phyloP scores from a whole-genome alignment of 2,113 vertebrate species.

The Saguinus midas region DNA sequence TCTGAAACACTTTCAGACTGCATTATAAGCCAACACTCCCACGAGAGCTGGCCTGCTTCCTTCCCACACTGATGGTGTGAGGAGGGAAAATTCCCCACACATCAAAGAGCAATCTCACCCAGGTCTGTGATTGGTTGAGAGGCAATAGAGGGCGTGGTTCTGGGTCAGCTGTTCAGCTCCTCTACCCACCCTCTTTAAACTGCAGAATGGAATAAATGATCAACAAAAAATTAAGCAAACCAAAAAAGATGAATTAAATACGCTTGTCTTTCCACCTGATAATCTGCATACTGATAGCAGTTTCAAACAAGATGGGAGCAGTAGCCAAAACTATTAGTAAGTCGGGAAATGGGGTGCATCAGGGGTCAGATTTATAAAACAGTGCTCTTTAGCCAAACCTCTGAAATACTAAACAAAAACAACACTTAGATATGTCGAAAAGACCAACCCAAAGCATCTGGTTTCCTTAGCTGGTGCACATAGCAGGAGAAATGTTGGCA shows the following conservation, averaged over 20 bases:
- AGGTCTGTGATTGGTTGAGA: constrained; percentile 40
- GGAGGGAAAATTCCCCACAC: background rate
- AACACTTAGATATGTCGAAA: constrained; percentile 81
- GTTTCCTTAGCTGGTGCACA: constrained; percentile 86
- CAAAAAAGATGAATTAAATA: constrained; percentile 72
- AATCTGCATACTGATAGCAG: constrained; percentile 57
- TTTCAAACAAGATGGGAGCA: constrained; percentile 71
- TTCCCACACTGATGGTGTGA: constrained; percentile 64
- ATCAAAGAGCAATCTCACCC: constrained; percentile 54
- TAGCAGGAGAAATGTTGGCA: constrained; percentile 86
- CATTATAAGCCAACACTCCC: constrained; percentile 68
- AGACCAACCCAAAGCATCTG: constrained; percentile 86
- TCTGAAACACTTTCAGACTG: constrained; percentile 72
- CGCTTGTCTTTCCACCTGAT: constrained; percentile 64
- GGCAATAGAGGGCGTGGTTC: background rate
- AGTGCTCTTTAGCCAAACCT: constrained; percentile 79
- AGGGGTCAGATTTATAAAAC: constrained; percentile 77
- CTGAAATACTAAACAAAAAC: constrained; percentile 84
- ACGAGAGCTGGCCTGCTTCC: constrained; percentile 67
- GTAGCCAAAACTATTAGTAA: constrained; percentile 76
- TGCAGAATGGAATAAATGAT: constrained; percentile 65
- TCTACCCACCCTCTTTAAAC: constrained; percentile 45
- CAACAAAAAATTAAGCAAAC: constrained; percentile 71
- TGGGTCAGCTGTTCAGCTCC: constrained; percentile 12
- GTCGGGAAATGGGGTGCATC: constrained; percentile 72